Base-by-base conservation (phyloP, 2,113 vertebrate species). In the Mellivora capensis region DNA sequence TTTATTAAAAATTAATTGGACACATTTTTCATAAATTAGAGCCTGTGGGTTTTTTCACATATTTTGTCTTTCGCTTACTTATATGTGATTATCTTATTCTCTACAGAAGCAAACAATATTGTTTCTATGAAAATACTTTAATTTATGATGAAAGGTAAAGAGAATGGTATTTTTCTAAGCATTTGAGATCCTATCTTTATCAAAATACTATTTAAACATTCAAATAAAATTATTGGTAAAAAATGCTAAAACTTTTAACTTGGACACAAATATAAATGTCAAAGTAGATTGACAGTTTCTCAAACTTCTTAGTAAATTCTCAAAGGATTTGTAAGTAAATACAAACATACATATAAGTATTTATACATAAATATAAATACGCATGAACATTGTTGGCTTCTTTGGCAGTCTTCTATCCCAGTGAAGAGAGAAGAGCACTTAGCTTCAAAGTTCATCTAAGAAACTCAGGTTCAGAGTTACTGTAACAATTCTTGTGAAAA, bases 401-500 rank as follows among this genome's bases (percentile, higher is more conserved):
- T 17, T 62, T 88, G 88, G 86, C 44, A 42, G 77, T 42, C 85
- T 74, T 57, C 80, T 87, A 29, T 4, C 39, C 20, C 74, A 62
- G 37, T 49, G 77, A 97, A 96, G 72, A 79, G 80, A 54, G 59
- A 42, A 92, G 92, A 93, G 37, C 47, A 49, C 37, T 91, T 92
- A 90, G 67, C 39, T 95, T 90, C 39, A 95, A 97, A 95, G 59
- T 94, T 94, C 64, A 97, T 86, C 81, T 94, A 89, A 96, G 81
- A 97, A 97, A 93, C 57, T 91, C 94, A 82, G 94, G 87, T 93
- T 86, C 72, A 8, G 42, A 97, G 69, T 93, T 95, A 94, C 95
- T 91, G 74, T 95, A 97, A 94, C 89, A 95, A 94, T 93, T 94
- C 96, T 90, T 67, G 59, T 82, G 95, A 96, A 97, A 98, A 98